Evolutionary conservation across 1,140 invertebrate genomes (phyloP).

Genomic region (Solen grandis): DNA sequence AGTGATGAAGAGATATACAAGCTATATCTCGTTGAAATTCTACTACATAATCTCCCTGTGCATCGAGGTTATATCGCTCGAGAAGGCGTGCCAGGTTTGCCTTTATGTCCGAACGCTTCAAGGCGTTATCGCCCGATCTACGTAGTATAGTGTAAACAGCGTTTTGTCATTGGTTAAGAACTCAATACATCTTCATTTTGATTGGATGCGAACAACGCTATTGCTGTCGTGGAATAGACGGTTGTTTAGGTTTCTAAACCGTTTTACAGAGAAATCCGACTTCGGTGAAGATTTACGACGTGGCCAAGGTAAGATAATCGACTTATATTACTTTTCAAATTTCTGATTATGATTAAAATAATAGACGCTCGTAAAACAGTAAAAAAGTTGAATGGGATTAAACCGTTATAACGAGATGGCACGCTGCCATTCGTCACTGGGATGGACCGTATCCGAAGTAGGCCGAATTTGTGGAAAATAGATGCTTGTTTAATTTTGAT

Average conservation of each 20-base stretch:
- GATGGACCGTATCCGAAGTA: background rate
- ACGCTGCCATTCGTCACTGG: background rate
- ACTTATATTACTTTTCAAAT: constrained; percentile 48
- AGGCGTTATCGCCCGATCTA: background rate
- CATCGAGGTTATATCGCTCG: no score
- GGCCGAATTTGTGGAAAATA: background rate
- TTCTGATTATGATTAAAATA: constrained; percentile 53
- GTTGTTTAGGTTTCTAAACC: background rate
- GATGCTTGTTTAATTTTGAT: background rate
- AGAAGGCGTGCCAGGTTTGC: no score
- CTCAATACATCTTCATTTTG: background rate
- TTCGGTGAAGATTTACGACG: constrained; percentile 46
- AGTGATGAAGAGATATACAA: no score
- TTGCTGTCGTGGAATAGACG: background rate
- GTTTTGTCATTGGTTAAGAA: constrained; percentile 20
- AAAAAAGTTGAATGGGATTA: constrained; percentile 40
- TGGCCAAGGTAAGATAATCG: constrained; percentile 52
- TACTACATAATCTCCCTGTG: no score
- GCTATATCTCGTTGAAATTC: no score
- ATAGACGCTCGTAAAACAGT: constrained; percentile 34
- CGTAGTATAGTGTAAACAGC: background rate
- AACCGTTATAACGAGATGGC: background rate
- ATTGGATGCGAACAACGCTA: constrained; percentile 16
- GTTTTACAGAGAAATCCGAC: constrained; percentile 10
- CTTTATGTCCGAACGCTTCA: no score